phyloP scores from a whole-genome alignment of 2,113 vertebrate species.

The Gasterosteus nipponicus region DNA sequence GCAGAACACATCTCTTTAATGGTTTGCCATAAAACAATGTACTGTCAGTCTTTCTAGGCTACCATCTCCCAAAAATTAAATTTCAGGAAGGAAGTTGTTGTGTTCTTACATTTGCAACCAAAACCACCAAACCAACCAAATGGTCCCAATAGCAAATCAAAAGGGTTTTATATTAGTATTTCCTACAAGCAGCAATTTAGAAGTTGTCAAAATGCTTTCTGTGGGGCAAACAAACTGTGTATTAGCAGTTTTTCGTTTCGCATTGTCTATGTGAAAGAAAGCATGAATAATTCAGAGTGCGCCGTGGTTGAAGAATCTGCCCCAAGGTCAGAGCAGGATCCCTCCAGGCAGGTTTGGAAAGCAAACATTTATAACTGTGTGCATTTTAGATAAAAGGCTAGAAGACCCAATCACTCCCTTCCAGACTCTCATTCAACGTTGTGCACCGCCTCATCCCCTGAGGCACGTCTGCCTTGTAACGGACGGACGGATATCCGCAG shows the following conservation, averaged over 20 bases:
- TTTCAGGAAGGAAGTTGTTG: neutral
- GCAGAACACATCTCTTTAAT: conserved; percentile 19
- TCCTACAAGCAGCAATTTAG: neutral
- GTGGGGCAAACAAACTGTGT: neutral
- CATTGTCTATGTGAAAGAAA: conserved; percentile 22
- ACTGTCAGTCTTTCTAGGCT: conserved; percentile 7
- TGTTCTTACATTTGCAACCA: neutral
- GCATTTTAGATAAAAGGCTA: conserved; percentile 35
- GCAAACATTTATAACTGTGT: conserved; percentile 29
- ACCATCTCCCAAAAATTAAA: conserved; percentile 11
- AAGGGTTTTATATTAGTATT: neutral
- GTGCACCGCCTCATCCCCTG: neutral
- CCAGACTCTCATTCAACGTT: conserved; percentile 10
- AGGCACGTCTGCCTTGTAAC: conserved; percentile 8
- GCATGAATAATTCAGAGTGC: conserved; percentile 56
- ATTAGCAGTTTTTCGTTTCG: neutral
- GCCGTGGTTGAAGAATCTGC: conserved; percentile 11
- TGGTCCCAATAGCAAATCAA: neutral
- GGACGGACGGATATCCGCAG: neutral
- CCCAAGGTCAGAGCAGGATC: conserved; percentile 33
- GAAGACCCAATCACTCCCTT: neutral
- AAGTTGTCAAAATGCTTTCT: neutral
- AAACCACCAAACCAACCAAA: neutral
- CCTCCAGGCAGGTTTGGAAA: conserved; percentile 41
- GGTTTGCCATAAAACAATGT: conserved; percentile 17